Conservation (phyloP, 2,113 vertebrate species). For the Corvus hawaiiensis region DNA sequence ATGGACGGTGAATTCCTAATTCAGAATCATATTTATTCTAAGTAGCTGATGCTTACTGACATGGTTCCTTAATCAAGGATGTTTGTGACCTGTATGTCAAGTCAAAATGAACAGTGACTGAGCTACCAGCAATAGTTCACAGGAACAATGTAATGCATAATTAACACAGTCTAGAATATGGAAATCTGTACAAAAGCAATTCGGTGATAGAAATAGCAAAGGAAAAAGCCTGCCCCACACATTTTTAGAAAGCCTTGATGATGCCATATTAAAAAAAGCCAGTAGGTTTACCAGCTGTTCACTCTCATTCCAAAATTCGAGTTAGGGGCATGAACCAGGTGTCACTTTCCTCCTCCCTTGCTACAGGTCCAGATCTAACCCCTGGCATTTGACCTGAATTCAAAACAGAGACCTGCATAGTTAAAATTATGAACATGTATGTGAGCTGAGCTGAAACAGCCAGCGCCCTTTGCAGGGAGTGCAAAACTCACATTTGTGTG, state of each 20-base stretch:
- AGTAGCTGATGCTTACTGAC: background rate
- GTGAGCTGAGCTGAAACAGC: background rate
- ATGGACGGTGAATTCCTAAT: background rate
- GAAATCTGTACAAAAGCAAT: background rate
- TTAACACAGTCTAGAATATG: background rate
- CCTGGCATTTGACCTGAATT: background rate
- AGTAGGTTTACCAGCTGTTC: background rate
- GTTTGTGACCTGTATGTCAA: background rate
- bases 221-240: background rate
- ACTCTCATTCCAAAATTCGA: background rate
- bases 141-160: background rate
- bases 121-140: background rate
- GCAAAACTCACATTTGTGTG: background rate
- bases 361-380: background rate
- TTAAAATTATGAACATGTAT: background rate
- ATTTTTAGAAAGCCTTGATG: background rate
- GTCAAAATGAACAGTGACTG: background rate
- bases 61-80: background rate
- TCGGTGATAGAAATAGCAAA: background rate
- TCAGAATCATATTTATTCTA: background rate
- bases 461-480: background rate
- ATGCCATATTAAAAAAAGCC: background rate
- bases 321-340: background rate
- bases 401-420: background rate
- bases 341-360: background rate